Evolutionary conservation across 2,113 vertebrate species (phyloP).

Genomic region (Turdus rufiventris): DNA sequence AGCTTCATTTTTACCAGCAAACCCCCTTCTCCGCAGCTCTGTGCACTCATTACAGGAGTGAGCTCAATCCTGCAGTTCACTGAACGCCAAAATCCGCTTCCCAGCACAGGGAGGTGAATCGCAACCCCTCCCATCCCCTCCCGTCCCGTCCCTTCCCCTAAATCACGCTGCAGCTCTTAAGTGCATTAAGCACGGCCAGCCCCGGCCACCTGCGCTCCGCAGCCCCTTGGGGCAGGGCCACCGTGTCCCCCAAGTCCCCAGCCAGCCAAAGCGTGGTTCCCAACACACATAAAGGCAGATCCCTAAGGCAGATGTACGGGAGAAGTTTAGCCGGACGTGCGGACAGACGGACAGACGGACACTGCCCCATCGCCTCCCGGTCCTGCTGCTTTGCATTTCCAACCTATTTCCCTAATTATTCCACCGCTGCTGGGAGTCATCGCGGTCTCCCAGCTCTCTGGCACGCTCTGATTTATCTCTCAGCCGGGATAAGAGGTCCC

Average conservation of each 20-base stretch:
- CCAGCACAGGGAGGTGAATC: neutral
- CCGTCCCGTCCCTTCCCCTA: neutral
- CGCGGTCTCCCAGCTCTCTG: neutral
- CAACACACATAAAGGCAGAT: neutral
- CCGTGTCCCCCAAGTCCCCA: neutral
- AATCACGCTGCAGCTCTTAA: neutral
- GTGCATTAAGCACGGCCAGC: neutral
- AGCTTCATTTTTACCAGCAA: neutral
- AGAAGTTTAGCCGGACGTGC: neutral
- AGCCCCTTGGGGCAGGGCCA: neutral
- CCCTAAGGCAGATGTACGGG: neutral
- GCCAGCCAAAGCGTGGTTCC: accelerated
- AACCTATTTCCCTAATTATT: conserved; percentile 73
- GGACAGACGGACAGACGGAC: neutral
- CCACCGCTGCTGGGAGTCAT: conserved; percentile 35
- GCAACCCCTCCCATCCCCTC: neutral
- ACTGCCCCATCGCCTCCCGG: neutral
- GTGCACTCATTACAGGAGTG: neutral
- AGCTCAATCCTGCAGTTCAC: neutral
- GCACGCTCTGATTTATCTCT: conserved; percentile 76
- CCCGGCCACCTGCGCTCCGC: conserved; percentile 1
- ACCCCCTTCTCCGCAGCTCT: accelerated
- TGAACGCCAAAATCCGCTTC: neutral
- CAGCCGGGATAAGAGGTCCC: conserved; percentile 67
- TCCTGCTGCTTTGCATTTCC: conserved; percentile 53